phyloP scores from a whole-genome alignment of 2,113 vertebrate genomes.

The Indicator maculatus region DNA sequence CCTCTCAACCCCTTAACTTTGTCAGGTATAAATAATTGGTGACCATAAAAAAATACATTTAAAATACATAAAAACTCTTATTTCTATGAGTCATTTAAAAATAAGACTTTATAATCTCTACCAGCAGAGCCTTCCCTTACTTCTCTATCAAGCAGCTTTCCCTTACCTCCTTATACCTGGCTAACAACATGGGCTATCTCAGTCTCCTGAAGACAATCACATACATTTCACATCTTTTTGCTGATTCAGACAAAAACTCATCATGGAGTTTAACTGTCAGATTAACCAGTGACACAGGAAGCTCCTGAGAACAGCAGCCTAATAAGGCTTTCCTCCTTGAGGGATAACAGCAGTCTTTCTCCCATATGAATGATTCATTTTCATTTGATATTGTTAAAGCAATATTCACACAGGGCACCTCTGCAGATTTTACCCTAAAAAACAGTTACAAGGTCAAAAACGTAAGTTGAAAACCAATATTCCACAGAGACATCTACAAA shows the following conservation, averaged over 20 bases:
- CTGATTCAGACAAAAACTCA: constrained; percentile 17
- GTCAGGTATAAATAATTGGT: not conserved
- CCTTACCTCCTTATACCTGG: not conserved
- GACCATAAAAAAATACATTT: not conserved
- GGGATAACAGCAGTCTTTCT: not conserved
- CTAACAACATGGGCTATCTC: not conserved
- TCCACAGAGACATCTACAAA: not conserved
- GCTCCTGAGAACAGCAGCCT: not conserved
- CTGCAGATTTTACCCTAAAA: not conserved
- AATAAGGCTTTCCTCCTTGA: constrained; percentile 2
- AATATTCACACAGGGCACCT: not conserved
- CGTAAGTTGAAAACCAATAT: not conserved
- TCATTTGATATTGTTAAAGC: not conserved
- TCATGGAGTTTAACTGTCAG: not conserved
- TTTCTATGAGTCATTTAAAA: not conserved
- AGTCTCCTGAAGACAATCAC: not conserved
- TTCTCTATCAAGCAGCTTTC: not conserved
- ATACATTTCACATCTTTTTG: not conserved
- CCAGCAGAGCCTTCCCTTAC: not conserved
- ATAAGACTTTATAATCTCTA: not conserved
- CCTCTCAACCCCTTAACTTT: not conserved
- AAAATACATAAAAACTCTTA: not conserved
- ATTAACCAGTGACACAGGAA: constrained; percentile 11
- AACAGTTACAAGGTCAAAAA: not conserved
- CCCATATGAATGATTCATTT: not conserved